These are phyloP conservation scores for Alloscopus bannaensis DNA, from an alignment of 2,888 invertebrate species.

Conservation along the genomic window DNA sequence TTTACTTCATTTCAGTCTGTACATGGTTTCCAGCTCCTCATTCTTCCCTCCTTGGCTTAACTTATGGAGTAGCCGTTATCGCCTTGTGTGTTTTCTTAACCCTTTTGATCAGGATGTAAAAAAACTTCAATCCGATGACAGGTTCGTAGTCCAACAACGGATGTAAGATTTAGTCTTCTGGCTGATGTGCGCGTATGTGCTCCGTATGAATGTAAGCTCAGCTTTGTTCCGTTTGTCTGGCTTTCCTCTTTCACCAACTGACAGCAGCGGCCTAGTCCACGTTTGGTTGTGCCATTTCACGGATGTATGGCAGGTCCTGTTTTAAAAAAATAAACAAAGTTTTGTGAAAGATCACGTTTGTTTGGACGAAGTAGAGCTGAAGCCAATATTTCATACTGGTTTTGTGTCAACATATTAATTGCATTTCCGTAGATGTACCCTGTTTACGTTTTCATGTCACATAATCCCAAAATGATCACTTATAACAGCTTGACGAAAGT, in stretches of 20 bases:
- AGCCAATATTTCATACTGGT: too few species aligned
- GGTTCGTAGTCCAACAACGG: too few species aligned
- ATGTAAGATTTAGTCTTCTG: too few species aligned
- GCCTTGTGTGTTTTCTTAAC: constrained; percentile 10
- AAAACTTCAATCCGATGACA: too few species aligned
- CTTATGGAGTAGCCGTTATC: not conserved
- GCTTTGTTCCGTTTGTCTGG: constrained; percentile 30
- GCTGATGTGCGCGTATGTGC: too few species aligned
- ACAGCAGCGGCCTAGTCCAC: constrained; percentile 21
- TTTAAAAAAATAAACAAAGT: constrained; percentile 24
- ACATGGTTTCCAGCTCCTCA: constrained; percentile 60
- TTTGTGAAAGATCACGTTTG: too few species aligned
- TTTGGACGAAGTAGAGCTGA: too few species aligned
- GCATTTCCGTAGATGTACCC: too few species aligned
- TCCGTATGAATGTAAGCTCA: constrained; percentile 51
- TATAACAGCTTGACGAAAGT: too few species aligned
- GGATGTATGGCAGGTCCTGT: constrained; percentile 63
- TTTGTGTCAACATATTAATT: too few species aligned
- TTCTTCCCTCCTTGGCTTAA: constrained; percentile 28
- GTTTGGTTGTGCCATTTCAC: constrained; percentile 46
- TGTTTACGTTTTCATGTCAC: too few species aligned
- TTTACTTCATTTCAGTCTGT: constrained; percentile 62
- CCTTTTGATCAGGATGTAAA: not conserved
- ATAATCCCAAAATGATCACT: too few species aligned
- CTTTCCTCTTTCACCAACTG: constrained; percentile 15